A percentile compares a stretch with the other conserved stretches of the same genome.
These are phyloP conservation scores for Crossocerus cetratus DNA, from an alignment of 2,888 invertebrate genomes.

Conservation along the genomic window DNA sequence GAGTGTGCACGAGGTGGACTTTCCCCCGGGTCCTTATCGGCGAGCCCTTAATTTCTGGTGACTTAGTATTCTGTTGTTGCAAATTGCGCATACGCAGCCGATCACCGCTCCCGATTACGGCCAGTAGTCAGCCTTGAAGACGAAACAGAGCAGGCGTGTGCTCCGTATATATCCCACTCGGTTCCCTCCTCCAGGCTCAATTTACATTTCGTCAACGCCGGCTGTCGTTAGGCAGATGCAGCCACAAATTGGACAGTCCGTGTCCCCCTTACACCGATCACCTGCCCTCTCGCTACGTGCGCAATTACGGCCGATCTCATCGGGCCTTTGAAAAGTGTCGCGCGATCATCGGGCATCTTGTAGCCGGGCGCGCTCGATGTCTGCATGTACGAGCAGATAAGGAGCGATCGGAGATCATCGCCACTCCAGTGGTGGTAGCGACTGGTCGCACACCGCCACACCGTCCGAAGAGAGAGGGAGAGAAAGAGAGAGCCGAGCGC, in stretches of 20 bases:
- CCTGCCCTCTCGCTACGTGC: conserved; percentile 61
- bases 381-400: conserved; percentile 41
- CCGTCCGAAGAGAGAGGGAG: no score
- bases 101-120: no score
- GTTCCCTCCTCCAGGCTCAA: conserved; percentile 50
- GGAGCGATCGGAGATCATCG: conserved; percentile 25
- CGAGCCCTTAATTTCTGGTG: no score
- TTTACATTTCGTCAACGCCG: conserved; percentile 74
- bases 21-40: no score
- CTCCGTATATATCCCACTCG: conserved; percentile 1
- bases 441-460: neutral
- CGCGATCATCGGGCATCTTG: conserved; percentile 55
- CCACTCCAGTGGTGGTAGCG: neutral
- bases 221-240: conserved; percentile 74
- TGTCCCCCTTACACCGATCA: conserved; percentile 63
- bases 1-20: no score
- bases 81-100: no score
- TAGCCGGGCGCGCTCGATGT: conserved; percentile 29
- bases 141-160: conserved; percentile 12
- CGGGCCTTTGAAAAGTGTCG: conserved; percentile 65
- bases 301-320: conserved; percentile 71
- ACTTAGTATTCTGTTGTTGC: no score
- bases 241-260: conserved; percentile 70
- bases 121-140: conserved; percentile 4
- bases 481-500: no score